A percentile compares a stretch with the other conserved stretches of the same genome.
Evolutionary conservation across 1,140 invertebrate genomes (phyloP).

Genomic region (Sycophila sp.): DNA sequence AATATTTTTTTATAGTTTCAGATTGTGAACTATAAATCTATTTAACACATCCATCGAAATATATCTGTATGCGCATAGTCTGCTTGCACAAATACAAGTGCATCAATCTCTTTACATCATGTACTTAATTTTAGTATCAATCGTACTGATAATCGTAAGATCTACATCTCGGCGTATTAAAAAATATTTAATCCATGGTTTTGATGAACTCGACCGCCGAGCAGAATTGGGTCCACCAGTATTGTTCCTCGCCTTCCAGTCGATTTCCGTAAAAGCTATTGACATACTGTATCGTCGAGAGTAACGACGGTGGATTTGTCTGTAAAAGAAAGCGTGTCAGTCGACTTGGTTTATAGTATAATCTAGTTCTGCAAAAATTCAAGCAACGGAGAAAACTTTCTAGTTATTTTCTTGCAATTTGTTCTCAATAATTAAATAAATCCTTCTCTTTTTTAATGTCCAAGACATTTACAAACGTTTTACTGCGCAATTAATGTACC

Average conservation of each 20-base stretch:
- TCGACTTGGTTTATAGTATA: too few species aligned
- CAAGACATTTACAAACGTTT: too few species aligned
- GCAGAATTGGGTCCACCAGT: slow-evolving; percentile 99
- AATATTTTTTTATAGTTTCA: slow-evolving; percentile 9
- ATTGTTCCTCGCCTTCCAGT: slow-evolving; percentile 91
- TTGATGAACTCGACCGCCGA: slow-evolving; percentile 98
- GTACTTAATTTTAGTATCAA: slow-evolving; percentile 24
- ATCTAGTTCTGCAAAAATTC: neutral
- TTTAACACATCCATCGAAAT: too few species aligned
- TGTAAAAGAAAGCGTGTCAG: slow-evolving; percentile 65
- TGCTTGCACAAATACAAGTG: slow-evolving; percentile 11
- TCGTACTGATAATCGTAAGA: slow-evolving; percentile 4
- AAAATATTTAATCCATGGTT: slow-evolving; percentile 87
- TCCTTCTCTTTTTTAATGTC: neutral
- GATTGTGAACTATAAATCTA: slow-evolving; percentile 4
- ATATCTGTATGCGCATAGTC: neutral
- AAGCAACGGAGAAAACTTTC: too few species aligned
- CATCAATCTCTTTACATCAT: slow-evolving; percentile 30
- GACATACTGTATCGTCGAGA: slow-evolving; percentile 98
- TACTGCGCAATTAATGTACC: too few species aligned
- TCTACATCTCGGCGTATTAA: too few species aligned
- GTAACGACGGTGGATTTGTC: slow-evolving; percentile 92
- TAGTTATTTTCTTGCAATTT: too few species aligned
- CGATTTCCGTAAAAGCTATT: slow-evolving; percentile 88
- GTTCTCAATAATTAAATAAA: too few species aligned